A percentile compares a stretch with the other conserved stretches of the same genome.
Evolutionary conservation across 2,888 invertebrate species (phyloP).

Genomic region (Fabriciana adippe): DNA sequence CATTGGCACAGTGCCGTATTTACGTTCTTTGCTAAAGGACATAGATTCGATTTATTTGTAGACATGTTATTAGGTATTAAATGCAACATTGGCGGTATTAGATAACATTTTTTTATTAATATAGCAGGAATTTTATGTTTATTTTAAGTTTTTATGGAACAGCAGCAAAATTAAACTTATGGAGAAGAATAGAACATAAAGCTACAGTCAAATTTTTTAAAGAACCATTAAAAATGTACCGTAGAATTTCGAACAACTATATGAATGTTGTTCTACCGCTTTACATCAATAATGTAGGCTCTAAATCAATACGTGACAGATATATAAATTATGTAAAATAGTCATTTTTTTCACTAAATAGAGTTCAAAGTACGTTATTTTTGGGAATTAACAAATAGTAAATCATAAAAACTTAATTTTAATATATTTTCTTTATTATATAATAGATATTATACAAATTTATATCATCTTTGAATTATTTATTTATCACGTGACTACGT

Average conservation of each 20-base stretch:
- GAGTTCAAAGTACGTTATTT: constrained; percentile 21
- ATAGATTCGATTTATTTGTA: no score
- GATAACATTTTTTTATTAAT: no score
- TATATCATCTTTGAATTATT: no score
- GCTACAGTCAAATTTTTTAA: not conserved
- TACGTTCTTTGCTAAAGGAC: no score
- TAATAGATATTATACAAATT: no score
- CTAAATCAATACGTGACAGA: constrained; percentile 33
- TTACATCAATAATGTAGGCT: constrained; percentile 31
- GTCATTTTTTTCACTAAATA: constrained; percentile 1
- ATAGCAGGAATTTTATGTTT: no score
- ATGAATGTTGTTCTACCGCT: constrained; percentile 23
- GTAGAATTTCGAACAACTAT: constrained; percentile 15
- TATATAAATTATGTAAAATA: constrained; percentile 32
- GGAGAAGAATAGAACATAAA: not conserved
- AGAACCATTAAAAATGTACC: constrained; percentile 1
- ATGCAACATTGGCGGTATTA: no score
- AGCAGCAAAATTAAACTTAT: no score
- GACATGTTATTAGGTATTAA: no score
- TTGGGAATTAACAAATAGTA: constrained; percentile 4
- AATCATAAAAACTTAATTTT: not conserved
- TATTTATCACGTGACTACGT: no score
- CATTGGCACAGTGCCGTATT: not conserved
- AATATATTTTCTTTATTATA: not conserved
- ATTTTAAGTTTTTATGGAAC: no score